Base-by-base conservation (phyloP, 2,888 invertebrate species). In the Flexamia atlantica region DNA sequence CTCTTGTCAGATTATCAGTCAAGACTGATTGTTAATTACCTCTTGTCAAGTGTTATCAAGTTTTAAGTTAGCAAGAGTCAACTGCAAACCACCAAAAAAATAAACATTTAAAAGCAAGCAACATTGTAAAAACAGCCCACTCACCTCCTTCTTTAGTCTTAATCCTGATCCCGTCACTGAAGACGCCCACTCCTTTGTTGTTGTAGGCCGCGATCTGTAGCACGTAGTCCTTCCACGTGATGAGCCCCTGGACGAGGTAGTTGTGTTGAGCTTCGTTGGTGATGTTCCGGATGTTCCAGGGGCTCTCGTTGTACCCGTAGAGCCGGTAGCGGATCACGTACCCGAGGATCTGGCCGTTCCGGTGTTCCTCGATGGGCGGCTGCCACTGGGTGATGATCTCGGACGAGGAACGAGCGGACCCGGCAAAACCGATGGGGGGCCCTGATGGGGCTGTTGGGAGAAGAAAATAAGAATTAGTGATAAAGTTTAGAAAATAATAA, bases 381-480 rank as follows among this genome's bases (percentile, higher is more conserved):
- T 97, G 97, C 99, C 99, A 99, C 89, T 98, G 98, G 0, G 98
- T 96, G 88, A 98, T 97, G 85, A 99, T 98, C 90, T 98, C 97
- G 0, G 97, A 97, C 14, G 97, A 96, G 17, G 98, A 97, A 85
- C 98, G 93, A 0, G 99, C 97, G 0, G 97, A 97, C 5, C 98
- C 99, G 87, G 97, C 98, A 89, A 99, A 97, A 36, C 97, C 97
- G 79, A 96, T 93, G 0, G 99, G 99, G 1, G 99, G 97, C 36
- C 98, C 98, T 85, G 98, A 98, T 0, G 99, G 99, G 76, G 99
- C 98, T 98, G 90, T 14, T n/a, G 89, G 88, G 3, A 46, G 46
- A 83, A 3, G 23, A 23, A 60, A 36, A 36, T n/a, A n/a, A n/a
- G n/a, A n/a, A n/a, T n/a, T n/a, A n/a, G n/a, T n/a, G n/a, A n/a